A percentile compares a stretch with the other conserved stretches of the same genome.
These are phyloP conservation scores for Microcebus tavaratra DNA, from an alignment of 2,113 vertebrate species.

Conservation along the genomic window DNA sequence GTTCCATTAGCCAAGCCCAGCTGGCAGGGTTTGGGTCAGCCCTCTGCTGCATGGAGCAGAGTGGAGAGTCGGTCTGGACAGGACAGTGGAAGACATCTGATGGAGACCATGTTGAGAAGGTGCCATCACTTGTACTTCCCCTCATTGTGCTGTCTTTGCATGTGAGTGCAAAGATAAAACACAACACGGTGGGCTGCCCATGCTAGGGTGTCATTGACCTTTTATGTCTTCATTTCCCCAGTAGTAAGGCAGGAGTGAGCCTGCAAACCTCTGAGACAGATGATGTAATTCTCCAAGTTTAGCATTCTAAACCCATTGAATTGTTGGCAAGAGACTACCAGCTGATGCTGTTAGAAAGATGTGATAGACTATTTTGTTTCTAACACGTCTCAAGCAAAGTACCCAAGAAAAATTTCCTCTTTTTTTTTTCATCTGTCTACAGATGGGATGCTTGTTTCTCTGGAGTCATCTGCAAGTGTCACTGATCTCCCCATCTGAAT, in stretches of 20 bases:
- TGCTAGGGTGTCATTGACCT: background rate
- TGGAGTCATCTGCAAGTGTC: constrained; percentile 45
- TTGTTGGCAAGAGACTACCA: constrained; percentile 55
- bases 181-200: background rate
- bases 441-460: constrained; percentile 32
- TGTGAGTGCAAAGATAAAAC: background rate
- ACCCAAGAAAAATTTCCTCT: constrained; percentile 54
- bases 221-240: background rate
- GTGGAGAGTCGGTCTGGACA: background rate
- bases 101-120: background rate
- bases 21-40: background rate
- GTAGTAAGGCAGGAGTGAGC: background rate
- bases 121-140: background rate
- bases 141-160: background rate
- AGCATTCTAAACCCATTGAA: constrained; percentile 50
- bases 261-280: background rate
- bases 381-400: constrained; percentile 60
- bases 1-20: too few species aligned
- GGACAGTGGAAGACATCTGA: background rate
- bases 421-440: constrained; percentile 58
- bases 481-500: background rate
- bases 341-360: constrained; percentile 42
- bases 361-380: constrained; percentile 72
- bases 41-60: background rate
- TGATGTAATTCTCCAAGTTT: constrained; percentile 47